A percentile compares a stretch with the other conserved stretches of the same genome.
phyloP scores from a whole-genome alignment of 2,888 invertebrate species.

The Scaptomyza caliginosa region DNA sequence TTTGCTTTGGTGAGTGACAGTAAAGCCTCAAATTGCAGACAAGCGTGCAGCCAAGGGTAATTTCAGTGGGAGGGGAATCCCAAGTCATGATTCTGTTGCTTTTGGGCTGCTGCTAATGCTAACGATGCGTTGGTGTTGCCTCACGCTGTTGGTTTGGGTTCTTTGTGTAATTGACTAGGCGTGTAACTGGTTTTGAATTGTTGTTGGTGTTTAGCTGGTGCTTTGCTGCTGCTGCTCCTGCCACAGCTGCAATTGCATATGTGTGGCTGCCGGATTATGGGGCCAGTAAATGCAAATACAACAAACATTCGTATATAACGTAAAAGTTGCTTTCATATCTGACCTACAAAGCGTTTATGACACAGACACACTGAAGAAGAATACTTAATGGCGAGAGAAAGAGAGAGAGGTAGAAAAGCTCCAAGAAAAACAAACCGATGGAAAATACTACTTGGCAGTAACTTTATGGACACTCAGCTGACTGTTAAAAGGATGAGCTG shows the following conservation, averaged over 20 bases:
- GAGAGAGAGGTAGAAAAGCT: conserved; percentile 7
- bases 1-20: conserved; percentile 62
- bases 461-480: conserved; percentile 37
- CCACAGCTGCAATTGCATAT: conserved; percentile 25
- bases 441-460: conserved; percentile 24
- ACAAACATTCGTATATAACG: conserved; percentile 29
- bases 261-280: conserved; percentile 36
- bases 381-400: background rate
- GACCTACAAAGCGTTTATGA: conserved; percentile 50
- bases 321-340: conserved; percentile 51
- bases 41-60: conserved; percentile 39
- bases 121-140: conserved; percentile 67
- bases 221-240: conserved; percentile 28
- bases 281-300: conserved; percentile 35
- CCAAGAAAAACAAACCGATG: conserved; percentile 35
- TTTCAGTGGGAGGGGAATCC: conserved; percentile 5
- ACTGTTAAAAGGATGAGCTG: conserved; percentile 36
- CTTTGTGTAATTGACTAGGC: conserved; percentile 75
- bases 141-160: conserved; percentile 44
- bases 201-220: conserved; percentile 35
- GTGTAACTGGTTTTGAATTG: conserved; percentile 72
- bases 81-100: conserved; percentile 14
- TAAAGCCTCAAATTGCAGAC: conserved; percentile 72
- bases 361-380: background rate
- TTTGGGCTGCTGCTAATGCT: conserved; percentile 25